A percentile compares a stretch with the other conserved stretches of the same genome.
Conservation (phyloP, 2,888 invertebrate species). For the Eristalis tenax region DNA sequence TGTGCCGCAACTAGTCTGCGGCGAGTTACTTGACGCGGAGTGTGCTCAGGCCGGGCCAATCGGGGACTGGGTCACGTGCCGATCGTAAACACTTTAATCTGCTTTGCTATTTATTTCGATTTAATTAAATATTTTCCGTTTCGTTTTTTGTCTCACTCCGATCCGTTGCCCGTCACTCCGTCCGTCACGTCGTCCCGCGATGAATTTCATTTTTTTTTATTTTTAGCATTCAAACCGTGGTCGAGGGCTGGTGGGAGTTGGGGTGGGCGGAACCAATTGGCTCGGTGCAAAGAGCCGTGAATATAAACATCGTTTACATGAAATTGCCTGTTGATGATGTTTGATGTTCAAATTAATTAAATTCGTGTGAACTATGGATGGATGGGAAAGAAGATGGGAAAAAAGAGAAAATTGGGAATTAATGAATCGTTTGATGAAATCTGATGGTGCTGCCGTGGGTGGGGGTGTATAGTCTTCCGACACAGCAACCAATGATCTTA, state of each 20-base stretch:
- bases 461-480: not conserved
- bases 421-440: not conserved
- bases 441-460: not conserved
- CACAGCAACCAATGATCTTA: not conserved
- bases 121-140: slow-evolving; percentile 35
- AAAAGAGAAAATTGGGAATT: not conserved
- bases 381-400: not conserved
- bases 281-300: not conserved
- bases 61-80: slow-evolving; percentile 62
- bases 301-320: not conserved
- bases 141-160: not conserved
- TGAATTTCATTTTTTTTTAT: not conserved
- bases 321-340: not conserved
- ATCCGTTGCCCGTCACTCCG: not conserved
- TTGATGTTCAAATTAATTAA: slow-evolving; percentile 1
- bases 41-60: slow-evolving; percentile 8
- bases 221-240: not conserved
- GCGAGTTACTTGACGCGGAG: not conserved
- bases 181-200: not conserved
- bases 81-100: slow-evolving; percentile 35
- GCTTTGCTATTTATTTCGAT: slow-evolving; percentile 22
- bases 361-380: not conserved
- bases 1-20: not conserved
- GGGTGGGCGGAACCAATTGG: not conserved
- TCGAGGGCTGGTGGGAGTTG: not conserved